Conservation (phyloP, 1,140 invertebrate genomes). For the Eriosoma lanigerum region DNA sequence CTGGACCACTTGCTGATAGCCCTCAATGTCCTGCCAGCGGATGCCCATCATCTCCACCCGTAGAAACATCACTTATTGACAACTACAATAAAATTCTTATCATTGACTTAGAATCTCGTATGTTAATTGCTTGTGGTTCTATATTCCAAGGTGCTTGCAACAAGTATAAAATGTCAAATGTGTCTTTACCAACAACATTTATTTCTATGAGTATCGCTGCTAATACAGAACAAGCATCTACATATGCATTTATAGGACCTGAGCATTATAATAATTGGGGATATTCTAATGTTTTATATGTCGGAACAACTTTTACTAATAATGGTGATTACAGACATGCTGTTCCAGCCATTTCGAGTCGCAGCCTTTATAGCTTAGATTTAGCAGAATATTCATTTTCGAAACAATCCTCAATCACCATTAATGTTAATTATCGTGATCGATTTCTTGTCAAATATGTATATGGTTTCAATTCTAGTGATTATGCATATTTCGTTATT, state of each 20-base stretch:
- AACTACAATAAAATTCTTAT: conserved; percentile 92
- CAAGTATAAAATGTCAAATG: conserved; percentile 80
- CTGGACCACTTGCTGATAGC: conserved; percentile 77
- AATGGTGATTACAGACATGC: conserved; percentile 90
- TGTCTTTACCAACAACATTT: conserved; percentile 74
- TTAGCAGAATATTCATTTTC: conserved; percentile 82
- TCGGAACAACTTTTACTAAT: conserved; percentile 91
- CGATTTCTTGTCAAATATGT: conserved; percentile 93
- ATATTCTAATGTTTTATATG: conserved; percentile 81
- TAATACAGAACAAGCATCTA: conserved; percentile 87
- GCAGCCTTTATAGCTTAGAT: conserved; percentile 75
- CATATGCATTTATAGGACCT: conserved; percentile 92
- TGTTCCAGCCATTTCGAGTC: conserved; percentile 88
- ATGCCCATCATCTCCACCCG: conserved; percentile 66
- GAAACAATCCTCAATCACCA: conserved; percentile 82
- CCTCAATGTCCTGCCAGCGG: conserved; percentile 84
- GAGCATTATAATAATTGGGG: conserved; percentile 77
- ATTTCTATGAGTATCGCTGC: conserved; percentile 81
- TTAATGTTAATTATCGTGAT: conserved; percentile 92
- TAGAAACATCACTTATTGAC: conserved; percentile 70
- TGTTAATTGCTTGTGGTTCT: conserved; percentile 85
- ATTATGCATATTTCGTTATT: conserved; percentile 92
- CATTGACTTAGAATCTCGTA: conserved; percentile 77
- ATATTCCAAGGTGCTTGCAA: conserved; percentile 83
- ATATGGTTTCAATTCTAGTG: conserved; percentile 91